These are phyloP conservation scores for Pseudochirops corinnae DNA, from an alignment of 2,797 vertebrate species.

Conservation along the genomic window DNA sequence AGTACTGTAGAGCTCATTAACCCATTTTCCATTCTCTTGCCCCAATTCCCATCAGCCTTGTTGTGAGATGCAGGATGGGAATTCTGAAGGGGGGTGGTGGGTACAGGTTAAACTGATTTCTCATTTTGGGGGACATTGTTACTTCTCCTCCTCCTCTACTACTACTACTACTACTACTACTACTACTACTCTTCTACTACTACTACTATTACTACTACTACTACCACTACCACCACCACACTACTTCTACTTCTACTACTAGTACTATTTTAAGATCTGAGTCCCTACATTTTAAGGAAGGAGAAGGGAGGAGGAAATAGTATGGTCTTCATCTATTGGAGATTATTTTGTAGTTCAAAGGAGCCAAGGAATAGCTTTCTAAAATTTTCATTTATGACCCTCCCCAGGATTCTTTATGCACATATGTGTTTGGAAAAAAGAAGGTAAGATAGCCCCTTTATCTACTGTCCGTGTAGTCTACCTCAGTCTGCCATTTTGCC, in stretches of 20 bases:
- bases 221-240: not conserved
- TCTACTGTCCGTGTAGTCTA: slow-evolving; percentile 15
- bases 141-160: too few species aligned
- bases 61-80: not conserved
- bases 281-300: not conserved
- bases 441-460: not conserved
- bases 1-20: not conserved
- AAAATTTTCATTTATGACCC: slow-evolving; percentile 4
- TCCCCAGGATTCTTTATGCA: not conserved
- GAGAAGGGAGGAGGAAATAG: not conserved
- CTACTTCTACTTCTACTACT: not conserved
- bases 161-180: too few species aligned
- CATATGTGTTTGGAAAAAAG: not conserved
- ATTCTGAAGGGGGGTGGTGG: not conserved
- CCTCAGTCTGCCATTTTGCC: not conserved
- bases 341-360: slow-evolving; percentile 13
- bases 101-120: not conserved
- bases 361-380: not conserved
- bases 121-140: not conserved
- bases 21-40: not conserved
- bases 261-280: not conserved
- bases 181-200: not conserved
- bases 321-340: not conserved
- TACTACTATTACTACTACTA: not conserved
- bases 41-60: not conserved